Conservation (phyloP, 2,797 vertebrate species). For the Periparus ater region DNA sequence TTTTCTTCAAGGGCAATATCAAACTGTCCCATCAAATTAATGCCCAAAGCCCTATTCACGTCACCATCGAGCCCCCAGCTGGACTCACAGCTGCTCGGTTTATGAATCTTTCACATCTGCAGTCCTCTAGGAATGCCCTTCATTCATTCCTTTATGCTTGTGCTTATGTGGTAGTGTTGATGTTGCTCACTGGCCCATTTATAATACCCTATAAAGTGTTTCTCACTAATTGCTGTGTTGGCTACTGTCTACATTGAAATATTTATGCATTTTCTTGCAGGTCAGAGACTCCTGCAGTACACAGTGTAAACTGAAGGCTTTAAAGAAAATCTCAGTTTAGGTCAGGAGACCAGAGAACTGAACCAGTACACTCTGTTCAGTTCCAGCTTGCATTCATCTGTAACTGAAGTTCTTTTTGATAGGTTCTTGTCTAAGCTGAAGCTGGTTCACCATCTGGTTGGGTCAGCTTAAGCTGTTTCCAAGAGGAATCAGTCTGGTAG, state of each 20-base stretch:
- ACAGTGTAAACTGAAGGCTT: slow-evolving; percentile 42
- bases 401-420: not conserved
- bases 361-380: not conserved
- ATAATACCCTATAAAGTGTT: slow-evolving; percentile 12
- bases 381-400: not conserved
- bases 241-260: not conserved
- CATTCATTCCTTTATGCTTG: not conserved
- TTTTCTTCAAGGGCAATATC: not conserved
- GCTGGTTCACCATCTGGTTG: not conserved
- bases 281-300: not conserved
- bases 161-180: not conserved
- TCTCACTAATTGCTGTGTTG: not conserved
- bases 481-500: not conserved
- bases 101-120: slow-evolving; percentile 43
- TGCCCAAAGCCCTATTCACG: not conserved
- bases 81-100: slow-evolving; percentile 35
- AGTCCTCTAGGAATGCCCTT: slow-evolving; percentile 42
- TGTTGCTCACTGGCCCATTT: slow-evolving; percentile 22
- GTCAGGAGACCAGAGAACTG: not conserved
- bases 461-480: not conserved
- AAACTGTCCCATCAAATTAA: slow-evolving; percentile 18
- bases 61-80: not conserved
- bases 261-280: slow-evolving; percentile 25
- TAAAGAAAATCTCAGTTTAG: not conserved
- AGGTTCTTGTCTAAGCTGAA: not conserved